Base-by-base conservation (phyloP, 2,113 vertebrate genomes). In the Aphelocoma coerulescens region DNA sequence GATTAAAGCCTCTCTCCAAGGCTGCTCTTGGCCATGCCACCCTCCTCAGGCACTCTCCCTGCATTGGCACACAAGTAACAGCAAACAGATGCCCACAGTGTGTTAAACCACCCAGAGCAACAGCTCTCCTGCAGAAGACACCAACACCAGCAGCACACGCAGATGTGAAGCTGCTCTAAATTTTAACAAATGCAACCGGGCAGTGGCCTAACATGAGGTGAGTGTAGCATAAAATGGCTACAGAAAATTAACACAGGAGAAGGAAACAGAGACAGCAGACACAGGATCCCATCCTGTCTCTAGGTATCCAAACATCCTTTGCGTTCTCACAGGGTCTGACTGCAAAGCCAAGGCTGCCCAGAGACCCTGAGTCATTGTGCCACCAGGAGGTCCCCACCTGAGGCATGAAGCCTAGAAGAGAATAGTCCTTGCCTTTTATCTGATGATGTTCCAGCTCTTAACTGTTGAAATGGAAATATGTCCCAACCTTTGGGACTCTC, bases 331-430 rank as follows among this genome's bases (percentile, higher is more conserved):
- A 68, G 43, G 48, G 17, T 54, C 74, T 74, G 35, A 15, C 21
- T 2, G 2, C 41, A 66, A 55, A 44, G n/a, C 33, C 1, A 3
- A 15, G 11, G n/a, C 19, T 5, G 3, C 55, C 19, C 59, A 24
- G 33, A 33, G 39, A 78, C 16, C 23, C 39, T 67, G 35, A 51
- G 52, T 23, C 2, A 1, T 5, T 18, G 27, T 71, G 32, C 15
- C 39, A 72, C 61, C 1, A 0, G 78, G 39, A 77, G 18, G 27
- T 49, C 37, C 33, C 24, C 24, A 43, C 4, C 9, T 62, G 32
- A 52, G 39, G 30, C 30, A 63, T 4, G 54, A 74, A 77, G 51
- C 17, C 27, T 46, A 62, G 14, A 23, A 73, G 16, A 51, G 27
- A 48, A 24, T 1, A 43, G 30, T 32, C 26, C 17, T 44, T 73